Base-by-base conservation (phyloP, 1,140 invertebrate species). In the Drosophila nigrodunni region DNA sequence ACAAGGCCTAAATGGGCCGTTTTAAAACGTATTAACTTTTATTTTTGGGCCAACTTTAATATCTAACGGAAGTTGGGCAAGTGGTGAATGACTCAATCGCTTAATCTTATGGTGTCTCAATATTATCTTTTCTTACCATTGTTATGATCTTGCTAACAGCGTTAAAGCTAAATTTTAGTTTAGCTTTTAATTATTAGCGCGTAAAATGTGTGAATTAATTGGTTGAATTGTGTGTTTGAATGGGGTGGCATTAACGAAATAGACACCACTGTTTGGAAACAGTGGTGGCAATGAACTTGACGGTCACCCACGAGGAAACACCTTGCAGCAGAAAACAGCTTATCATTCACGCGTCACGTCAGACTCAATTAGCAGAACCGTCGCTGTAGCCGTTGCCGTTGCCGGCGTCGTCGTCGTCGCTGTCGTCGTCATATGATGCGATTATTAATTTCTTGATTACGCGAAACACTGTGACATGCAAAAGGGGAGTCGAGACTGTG, bases 401-500 rank as follows among this genome's bases (percentile, higher is more conserved):
- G 44, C 9, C 9, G 41, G 4, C 25, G 58, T 39, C 47, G 61
- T 15, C 60, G 64, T 52, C 41, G 41, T 72, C 79, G 72, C 13
- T n/a, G 41, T 43, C 39, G 39, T 11, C 75, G 77, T 81, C 73
- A 70, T 77, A 76, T 71, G 79, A 71, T 80, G 85, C 83, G 83
- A 89, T 87, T 88, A 88, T 88, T 89, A 88, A 88, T 88, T 88
- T 88, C 83, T 89, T 88, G 83, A 88, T 88, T 87, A 79, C 73
- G 67, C 72, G 70, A 73, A 52, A 62, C 73, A 72, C 65, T 68
- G 64, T 60, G 65, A 75, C 73, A 71, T 75, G 73, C 73, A 59
- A 58, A 71, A 73, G 61, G 62, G 15, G 37, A 25, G 11, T 11
- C 9, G 25, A 55, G 61, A 72, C 4, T n/a, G 15, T 18, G 34